Evolutionary conservation across 2,888 invertebrate species (phyloP).

Genomic region (Thera obeliscata): DNA sequence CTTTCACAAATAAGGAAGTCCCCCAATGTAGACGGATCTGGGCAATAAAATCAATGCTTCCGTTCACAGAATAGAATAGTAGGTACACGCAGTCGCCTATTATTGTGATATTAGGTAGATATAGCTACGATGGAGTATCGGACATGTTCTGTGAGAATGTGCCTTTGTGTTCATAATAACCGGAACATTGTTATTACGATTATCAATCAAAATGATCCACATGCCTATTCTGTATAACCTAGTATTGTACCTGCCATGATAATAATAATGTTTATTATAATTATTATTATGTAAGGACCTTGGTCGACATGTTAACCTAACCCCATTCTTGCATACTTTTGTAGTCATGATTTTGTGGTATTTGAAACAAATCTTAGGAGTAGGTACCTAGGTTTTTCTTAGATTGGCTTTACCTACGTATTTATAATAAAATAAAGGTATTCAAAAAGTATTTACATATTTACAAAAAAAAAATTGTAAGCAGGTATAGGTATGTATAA

Average conservation of each 20-base stretch:
- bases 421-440: too few species aligned
- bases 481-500: too few species aligned
- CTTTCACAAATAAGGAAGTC: constrained; percentile 13
- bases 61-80: constrained; percentile 9
- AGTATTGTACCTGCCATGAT: constrained; percentile 17
- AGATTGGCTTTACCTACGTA: too few species aligned
- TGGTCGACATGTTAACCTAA: neutral
- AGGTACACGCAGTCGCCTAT: neutral
- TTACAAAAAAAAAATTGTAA: too few species aligned
- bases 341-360: too few species aligned
- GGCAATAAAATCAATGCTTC: constrained; percentile 19
- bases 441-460: too few species aligned
- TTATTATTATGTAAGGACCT: neutral
- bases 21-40: neutral
- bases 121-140: constrained; percentile 28
- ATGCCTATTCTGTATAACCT: constrained; percentile 43
- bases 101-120: neutral
- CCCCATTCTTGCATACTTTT: too few species aligned
- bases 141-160: constrained; percentile 42
- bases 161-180: constrained; percentile 66
- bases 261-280: constrained; percentile 1
- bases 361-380: too few species aligned
- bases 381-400: too few species aligned
- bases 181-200: constrained; percentile 75
- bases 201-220: constrained; percentile 59